These are phyloP conservation scores for Himantopus leucocephalus DNA, from an alignment of 2,113 vertebrate species.

Conservation along the genomic window DNA sequence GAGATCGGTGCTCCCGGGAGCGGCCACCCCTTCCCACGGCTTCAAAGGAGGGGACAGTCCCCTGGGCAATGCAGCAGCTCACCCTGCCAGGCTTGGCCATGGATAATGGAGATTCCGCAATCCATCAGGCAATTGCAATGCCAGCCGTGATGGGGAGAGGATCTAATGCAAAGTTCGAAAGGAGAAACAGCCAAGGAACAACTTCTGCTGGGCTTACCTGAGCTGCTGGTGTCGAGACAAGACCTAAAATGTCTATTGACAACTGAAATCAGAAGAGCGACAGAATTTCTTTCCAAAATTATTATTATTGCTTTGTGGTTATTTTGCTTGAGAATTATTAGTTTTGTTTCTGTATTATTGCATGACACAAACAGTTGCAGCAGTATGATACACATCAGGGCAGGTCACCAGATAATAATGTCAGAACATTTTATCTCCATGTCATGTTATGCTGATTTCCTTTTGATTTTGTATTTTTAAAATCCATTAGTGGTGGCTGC, in stretches of 20 bases:
- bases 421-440: neutral
- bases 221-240: neutral
- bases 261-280: neutral
- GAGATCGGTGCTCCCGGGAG: rapidly evolving
- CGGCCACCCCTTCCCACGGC: rapidly evolving
- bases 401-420: neutral
- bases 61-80: neutral
- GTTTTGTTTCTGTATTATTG: neutral
- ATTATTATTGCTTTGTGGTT: neutral
- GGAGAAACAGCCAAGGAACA: neutral
- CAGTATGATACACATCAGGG: neutral
- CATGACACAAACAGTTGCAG: neutral
- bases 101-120: rapidly evolving
- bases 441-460: neutral
- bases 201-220: neutral
- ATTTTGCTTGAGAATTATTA: neutral
- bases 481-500: neutral
- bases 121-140: neutral
- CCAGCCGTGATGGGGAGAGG: neutral
- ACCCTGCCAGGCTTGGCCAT: neutral
- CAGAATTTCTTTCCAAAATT: neutral
- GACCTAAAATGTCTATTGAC: neutral
- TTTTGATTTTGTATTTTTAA: constrained; percentile 30
- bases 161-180: rapidly evolving
- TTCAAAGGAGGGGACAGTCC: neutral